Evolutionary conservation across 2,113 vertebrate species (phyloP), one percentile per base, ranked within the genome.

Genomic region (Aplodontia rufa): DNA sequence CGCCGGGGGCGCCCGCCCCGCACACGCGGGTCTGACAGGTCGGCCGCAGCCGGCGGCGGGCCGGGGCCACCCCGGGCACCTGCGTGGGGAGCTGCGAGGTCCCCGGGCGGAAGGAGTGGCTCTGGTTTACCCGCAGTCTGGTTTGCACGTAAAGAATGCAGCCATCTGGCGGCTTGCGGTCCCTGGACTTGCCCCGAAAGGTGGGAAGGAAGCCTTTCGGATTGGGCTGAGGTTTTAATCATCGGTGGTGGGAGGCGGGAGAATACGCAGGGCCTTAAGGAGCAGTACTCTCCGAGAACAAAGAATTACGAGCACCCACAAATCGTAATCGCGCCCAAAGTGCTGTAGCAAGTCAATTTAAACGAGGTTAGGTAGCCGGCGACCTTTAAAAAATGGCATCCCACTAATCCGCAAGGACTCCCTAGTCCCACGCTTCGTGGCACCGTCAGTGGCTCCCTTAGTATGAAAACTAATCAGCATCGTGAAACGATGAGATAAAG

Each of bases 101-200:
- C 75, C 53, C 71, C 49, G 79, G 87, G 76, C 42, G 86, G 79
- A 96, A 86, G 82, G 90, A 47, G 14, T 66, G 92, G 83, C 47
- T 64, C 55, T 71, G 81, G 80, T 42, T 69, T 47, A 53, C 87
- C 90, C 88, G 72, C 86, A 60, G 93, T n/a, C 82, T 35, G 93
- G 78, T 30, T 58, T 49, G 22, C 82, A 16, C 85, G 79, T 30
- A 71, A 49, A 86, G 95, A 83, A 90, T 94, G 92, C 81, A 84
- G 93, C 96, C 95, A 62, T 93, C 95, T 90, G 95, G 92, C 96
- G 93, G 90, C 94, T 95, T 60, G 96, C 84, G 94, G 96, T 72
- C 82, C 91, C 85, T 24, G 94, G 91, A 84, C 82, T 72, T n/a
- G 94, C 85, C 96, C 94, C 94, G 94, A 94, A 94, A 96, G 96